A percentile compares a stretch with the other conserved stretches of the same genome.
phyloP scores from a whole-genome alignment of 2,888 invertebrate species.

The Strigamia transsilvanica region DNA sequence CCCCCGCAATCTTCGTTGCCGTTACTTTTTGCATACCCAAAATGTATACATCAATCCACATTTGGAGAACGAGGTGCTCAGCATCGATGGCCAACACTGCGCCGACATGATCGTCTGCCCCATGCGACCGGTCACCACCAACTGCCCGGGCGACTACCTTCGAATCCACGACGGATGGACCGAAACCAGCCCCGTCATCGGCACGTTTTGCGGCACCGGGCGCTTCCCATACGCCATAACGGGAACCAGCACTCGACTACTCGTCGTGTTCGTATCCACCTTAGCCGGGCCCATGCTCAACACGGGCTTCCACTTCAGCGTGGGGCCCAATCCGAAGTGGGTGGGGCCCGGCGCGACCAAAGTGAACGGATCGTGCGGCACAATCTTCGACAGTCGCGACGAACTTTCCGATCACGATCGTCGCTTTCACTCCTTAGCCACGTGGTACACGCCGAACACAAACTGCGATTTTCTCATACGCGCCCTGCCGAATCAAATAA shows the following conservation, averaged over 20 bases:
- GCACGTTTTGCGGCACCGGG: constrained; percentile 76
- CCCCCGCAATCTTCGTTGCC: constrained; percentile 88
- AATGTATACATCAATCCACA: constrained; percentile 68
- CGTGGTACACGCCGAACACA: constrained; percentile 93
- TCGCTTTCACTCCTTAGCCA: constrained; percentile 85
- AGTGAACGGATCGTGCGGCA: constrained; percentile 54
- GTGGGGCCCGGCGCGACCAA: constrained; percentile 69
- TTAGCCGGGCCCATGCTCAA: constrained; percentile 75
- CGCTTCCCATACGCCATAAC: constrained; percentile 94
- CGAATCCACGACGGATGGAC: constrained; percentile 89
- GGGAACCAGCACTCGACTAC: constrained; percentile 74
- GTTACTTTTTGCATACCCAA: constrained; percentile 83
- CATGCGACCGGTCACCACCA: constrained; percentile 86
- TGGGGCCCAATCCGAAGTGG: constrained; percentile 68
- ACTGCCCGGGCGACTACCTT: constrained; percentile 89
- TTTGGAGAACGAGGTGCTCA: constrained; percentile 92
- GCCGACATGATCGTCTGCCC: constrained; percentile 96
- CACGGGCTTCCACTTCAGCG: constrained; percentile 94
- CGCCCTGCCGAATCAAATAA: constrained; percentile 84
- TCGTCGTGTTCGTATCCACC: constrained; percentile 61
- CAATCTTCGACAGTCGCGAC: constrained; percentile 54
- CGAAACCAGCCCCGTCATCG: constrained; percentile 84
- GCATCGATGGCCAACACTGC: constrained; percentile 90
- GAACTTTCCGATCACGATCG: constrained; percentile 55
- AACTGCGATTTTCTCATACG: constrained; percentile 91